These are phyloP conservation scores for Paramormyrops hopkinsi DNA, from an alignment of 2,797 vertebrate genomes.

Conservation along the genomic window DNA sequence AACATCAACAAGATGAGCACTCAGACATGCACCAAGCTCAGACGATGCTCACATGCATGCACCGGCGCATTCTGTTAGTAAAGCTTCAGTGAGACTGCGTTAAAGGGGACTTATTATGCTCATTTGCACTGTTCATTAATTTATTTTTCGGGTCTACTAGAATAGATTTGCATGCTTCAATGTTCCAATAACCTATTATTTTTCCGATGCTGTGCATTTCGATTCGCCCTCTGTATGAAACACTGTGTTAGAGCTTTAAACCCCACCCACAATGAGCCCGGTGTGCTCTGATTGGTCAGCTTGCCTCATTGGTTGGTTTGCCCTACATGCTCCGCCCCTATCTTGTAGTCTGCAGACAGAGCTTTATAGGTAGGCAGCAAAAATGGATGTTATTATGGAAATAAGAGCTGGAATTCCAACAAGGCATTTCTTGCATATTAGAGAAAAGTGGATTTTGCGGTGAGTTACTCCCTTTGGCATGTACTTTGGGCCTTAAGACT, in stretches of 20 bases:
- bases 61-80: neutral
- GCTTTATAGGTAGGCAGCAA: neutral
- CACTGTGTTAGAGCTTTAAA: neutral
- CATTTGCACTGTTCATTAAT: neutral
- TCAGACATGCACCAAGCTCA: neutral
- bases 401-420: neutral
- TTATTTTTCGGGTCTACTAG: neutral
- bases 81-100: neutral
- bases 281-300: neutral
- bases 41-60: neutral
- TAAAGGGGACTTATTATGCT: neutral
- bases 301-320: neutral
- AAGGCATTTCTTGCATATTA: neutral
- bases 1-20: neutral
- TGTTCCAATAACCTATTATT: neutral
- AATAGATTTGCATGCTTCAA: neutral
- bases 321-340: neutral
- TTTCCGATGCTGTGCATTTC: neutral
- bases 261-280: neutral
- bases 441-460: neutral
- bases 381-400: neutral
- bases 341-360: neutral
- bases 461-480: neutral
- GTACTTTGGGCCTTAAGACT: neutral
- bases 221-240: neutral